Conservation (phyloP, 2,113 vertebrate genomes). For the Chlamydotis undulata region DNA sequence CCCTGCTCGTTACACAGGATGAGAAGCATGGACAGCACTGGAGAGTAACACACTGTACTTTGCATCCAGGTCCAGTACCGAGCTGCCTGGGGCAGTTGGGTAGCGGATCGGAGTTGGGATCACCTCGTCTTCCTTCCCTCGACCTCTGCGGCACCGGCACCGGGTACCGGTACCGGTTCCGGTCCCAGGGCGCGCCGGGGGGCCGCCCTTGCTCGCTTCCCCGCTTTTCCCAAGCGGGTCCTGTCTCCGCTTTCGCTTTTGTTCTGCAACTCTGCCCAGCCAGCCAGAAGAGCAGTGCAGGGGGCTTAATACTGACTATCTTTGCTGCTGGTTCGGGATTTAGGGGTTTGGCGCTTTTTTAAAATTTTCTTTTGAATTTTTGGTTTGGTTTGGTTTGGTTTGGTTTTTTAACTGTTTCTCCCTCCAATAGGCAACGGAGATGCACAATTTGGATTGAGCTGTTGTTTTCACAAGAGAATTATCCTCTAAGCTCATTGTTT, state of each 20-base stretch:
- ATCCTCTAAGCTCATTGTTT: slow-evolving; percentile 63
- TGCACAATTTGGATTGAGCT: slow-evolving; percentile 74
- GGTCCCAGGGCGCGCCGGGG: neutral
- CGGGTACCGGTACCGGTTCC: neutral
- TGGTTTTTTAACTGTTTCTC: neutral
- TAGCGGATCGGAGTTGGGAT: slow-evolving; percentile 53
- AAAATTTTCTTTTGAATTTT: neutral
- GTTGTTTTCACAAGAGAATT: slow-evolving; percentile 67
- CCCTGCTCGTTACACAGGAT: slow-evolving; percentile 73
- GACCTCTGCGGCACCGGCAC: neutral
- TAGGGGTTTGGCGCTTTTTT: neutral
- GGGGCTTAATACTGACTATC: slow-evolving; percentile 32
- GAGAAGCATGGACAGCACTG: slow-evolving; percentile 83
- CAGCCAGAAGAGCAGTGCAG: slow-evolving; percentile 42
- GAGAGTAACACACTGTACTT: slow-evolving; percentile 91
- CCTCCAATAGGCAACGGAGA: slow-evolving; percentile 53
- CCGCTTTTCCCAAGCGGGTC: slow-evolving; percentile 47
- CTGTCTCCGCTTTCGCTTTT: slow-evolving; percentile 57
- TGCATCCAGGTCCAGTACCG: slow-evolving; percentile 80
- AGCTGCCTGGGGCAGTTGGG: slow-evolving; percentile 67
- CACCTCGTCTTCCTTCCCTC: slow-evolving; percentile 21
- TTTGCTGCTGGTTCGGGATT: slow-evolving; percentile 28
- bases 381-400: neutral
- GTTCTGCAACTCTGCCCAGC: slow-evolving; percentile 41
- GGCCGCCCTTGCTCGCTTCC: slow-evolving; percentile 29